Percentiles rank a stretch among this genome's conserved stretches.
phyloP scores from a whole-genome alignment of 2,113 vertebrate genomes.

The Thryonomys swinderianus region DNA sequence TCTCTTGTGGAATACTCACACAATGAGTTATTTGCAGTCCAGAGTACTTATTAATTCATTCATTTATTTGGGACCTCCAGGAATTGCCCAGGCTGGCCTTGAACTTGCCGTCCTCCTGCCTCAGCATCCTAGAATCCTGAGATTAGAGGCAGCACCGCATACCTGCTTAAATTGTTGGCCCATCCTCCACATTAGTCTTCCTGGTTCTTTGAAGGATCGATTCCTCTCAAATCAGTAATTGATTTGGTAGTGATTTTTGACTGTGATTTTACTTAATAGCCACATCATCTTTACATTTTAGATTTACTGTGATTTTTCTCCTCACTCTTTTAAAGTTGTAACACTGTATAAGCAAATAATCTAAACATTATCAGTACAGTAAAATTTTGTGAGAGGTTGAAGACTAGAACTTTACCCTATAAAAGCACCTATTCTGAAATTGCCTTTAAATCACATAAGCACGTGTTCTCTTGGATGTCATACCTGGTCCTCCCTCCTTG shows the following conservation, averaged over 20 bases:
- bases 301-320: slow-evolving; percentile 68
- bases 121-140: not conserved
- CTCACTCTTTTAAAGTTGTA: slow-evolving; percentile 50
- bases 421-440: slow-evolving; percentile 80
- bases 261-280: slow-evolving; percentile 33
- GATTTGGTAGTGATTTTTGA: not conserved
- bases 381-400: slow-evolving; percentile 77
- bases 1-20: not conserved
- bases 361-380: slow-evolving; percentile 80
- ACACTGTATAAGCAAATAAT: slow-evolving; percentile 80
- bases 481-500: slow-evolving; percentile 66
- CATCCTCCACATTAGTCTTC: not conserved
- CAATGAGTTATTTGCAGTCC: not conserved
- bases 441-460: slow-evolving; percentile 78
- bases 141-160: not conserved
- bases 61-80: not conserved
- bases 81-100: not conserved
- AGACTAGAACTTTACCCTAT: slow-evolving; percentile 71
- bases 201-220: not conserved
- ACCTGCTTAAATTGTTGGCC: not conserved
- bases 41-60: not conserved
- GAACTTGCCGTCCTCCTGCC: not conserved
- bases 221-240: not conserved
- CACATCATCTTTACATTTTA: slow-evolving; percentile 40
- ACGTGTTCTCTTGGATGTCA: slow-evolving; percentile 77